Conservation (phyloP, 35 echinoderm and acorn worm genomes). For the Lytechinus pictus region DNA sequence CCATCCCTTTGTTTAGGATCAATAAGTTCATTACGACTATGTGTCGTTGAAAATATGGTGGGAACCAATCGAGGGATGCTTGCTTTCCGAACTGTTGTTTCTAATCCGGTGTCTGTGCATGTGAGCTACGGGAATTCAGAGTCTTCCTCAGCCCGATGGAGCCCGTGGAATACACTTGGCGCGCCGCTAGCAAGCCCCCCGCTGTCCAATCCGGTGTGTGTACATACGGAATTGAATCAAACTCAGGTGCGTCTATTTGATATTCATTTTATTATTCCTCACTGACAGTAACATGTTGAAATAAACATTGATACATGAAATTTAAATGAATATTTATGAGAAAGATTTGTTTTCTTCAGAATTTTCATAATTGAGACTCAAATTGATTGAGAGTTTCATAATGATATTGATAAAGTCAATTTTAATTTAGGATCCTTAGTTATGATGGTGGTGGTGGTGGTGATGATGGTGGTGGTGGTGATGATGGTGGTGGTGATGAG, state of each 20-base stretch:
- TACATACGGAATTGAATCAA: slow-evolving; percentile 49
- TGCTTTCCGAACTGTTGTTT: background rate
- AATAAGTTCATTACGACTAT: background rate
- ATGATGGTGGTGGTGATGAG: too few species aligned
- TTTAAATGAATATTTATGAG: too few species aligned
- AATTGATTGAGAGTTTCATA: too few species aligned
- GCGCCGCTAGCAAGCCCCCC: background rate
- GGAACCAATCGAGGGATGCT: background rate
- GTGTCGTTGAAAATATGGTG: background rate
- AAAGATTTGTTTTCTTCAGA: too few species aligned
- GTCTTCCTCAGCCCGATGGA: background rate
- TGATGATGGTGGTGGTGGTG: too few species aligned
- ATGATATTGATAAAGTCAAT: too few species aligned
- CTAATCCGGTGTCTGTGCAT: background rate
- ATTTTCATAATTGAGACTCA: too few species aligned
- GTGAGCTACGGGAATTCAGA: slow-evolving; percentile 15
- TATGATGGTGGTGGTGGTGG: too few species aligned
- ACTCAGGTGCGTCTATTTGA: background rate
- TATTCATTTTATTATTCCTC: too few species aligned
- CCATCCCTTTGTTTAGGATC: background rate
- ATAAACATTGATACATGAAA: too few species aligned
- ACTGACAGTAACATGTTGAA: too few species aligned
- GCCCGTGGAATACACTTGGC: slow-evolving; percentile 23
- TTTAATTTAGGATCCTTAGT: too few species aligned
- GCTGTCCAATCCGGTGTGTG: slow-evolving; percentile 66